phyloP scores from a whole-genome alignment of 1,140 invertebrate species.

The Prorops nasuta region DNA sequence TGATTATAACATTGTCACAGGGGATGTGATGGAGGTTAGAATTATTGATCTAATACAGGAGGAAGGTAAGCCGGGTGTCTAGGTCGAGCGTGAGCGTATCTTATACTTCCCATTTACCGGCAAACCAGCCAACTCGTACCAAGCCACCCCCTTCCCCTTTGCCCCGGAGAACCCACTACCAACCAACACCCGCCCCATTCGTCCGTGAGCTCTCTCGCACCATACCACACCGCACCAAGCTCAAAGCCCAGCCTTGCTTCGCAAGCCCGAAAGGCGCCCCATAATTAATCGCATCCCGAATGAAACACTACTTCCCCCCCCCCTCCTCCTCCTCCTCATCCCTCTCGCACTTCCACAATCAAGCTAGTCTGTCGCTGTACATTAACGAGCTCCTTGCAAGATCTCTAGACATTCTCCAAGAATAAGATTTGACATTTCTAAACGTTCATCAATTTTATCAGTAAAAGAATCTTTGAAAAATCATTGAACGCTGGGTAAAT shows the following conservation, averaged over 20 bases:
- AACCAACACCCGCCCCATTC: constrained; percentile 10
- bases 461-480: too few relatives aligned
- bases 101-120: too few relatives aligned
- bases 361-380: constrained; percentile 24
- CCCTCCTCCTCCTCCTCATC: too few relatives aligned
- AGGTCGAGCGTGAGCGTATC: constrained; percentile 45
- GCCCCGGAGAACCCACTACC: background rate
- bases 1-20: too few relatives aligned
- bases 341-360: constrained; percentile 27
- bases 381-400: constrained; percentile 24
- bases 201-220: constrained; percentile 24
- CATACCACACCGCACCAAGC: constrained; percentile 41
- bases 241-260: constrained; percentile 43
- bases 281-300: constrained; percentile 52
- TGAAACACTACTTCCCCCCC: too few relatives aligned
- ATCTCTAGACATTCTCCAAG: background rate
- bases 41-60: constrained; percentile 59
- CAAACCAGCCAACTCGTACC: too few relatives aligned
- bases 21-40: too few relatives aligned
- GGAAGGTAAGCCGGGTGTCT: constrained; percentile 50
- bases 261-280: constrained; percentile 45
- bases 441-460: background rate
- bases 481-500: too few relatives aligned
- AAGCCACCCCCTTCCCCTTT: constrained; percentile 6
- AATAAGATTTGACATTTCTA: background rate